Evolutionary conservation across 2,113 vertebrate species (phyloP), one percentile per base, ranked within the genome.

Genomic region (Bubalus kerabau): DNA sequence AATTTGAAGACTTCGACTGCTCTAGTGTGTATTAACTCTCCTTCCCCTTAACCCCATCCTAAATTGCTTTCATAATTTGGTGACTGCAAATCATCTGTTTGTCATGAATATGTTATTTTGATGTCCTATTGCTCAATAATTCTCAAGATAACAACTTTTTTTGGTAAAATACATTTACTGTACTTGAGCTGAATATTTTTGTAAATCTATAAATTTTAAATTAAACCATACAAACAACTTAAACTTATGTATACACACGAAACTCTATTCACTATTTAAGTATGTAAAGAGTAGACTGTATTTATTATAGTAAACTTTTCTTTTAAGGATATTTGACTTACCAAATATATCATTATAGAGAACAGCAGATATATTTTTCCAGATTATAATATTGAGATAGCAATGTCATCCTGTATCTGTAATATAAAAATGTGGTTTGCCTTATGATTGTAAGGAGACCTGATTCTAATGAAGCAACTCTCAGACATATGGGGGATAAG

Each of bases 91-190:
- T 99, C 99, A 99, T 99, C 99, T 99, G 99, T 99, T 99, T 99
- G 99, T 99, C 99, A 99, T 99, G n/a, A 40, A 99, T 99, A 99
- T 99, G 99, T 99, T 99, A 99, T 99, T 99, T 99, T 99, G 98
- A 99, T 99, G 99, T 99, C 99, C 99, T 99, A 99, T 99, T 99
- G 99, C 99, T 99, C 98, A 99, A 99, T 99, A 99, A 99, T 99
- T 99, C 99, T 99, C 99, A 99, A 99, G 99, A 99, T 99, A 99
- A 99, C n/a, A 99, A 99, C n/a, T 99, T 99, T 98, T 99, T 99
- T 99, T 98, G 98, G 99, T 98, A 98, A 99, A 99, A 99, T 98
- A 99, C 99, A 99, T 98, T 98, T 98, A 99, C 97, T 98, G 98
- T 99, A 99, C 99, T 99, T 99, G 98, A 99, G 99, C 99, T 99